Evolutionary conservation across 2,888 invertebrate species (phyloP), one percentile per base, ranked within the genome.

Genomic region (Gymnosoma rotundatum): DNA sequence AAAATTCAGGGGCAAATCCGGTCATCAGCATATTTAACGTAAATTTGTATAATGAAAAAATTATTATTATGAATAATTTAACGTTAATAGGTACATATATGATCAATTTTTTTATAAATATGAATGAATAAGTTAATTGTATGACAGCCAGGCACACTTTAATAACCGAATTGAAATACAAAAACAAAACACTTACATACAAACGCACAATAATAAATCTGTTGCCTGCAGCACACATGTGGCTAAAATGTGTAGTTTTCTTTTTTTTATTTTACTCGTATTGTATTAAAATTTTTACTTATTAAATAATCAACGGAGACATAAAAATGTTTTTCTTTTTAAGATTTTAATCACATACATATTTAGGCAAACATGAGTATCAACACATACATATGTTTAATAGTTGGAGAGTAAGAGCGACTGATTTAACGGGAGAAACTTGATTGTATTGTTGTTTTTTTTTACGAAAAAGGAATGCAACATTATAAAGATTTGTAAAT

Each of bases 1-100:
- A 38, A 72, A 76, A 80, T 80, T 83, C 83, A 83, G 83, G 80
- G 83, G 73, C 83, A 78, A 66, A 72, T 73, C 67, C 76, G 79
- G 79, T 80, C 76, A 76, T 83, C 83, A 72, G 67, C 75, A 64
- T 52, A 52, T 52, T 14, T 50, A 8, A 18, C 1, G 61, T 52
- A 16, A 18, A 3, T 52, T 61, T 45, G 20, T 64, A 48, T 63
- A 61, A 60, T 69, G 18, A 50, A 63, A 81, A n/a, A 76, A 10
- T 52, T 58, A 67, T 67, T 52, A 38, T 48, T 50, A 52, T 66
- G 72, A 58, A 66, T 79, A 67, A 52, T 52, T 79, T 64, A 75
- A 75, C 81, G 58, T 50, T 56, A 75, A 75, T 75, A n/a, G n/a
- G n/a, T n/a, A n/a, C n/a, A n/a, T n/a, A 20, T 64, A 63, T 50